Percentiles rank a stretch among this genome's conserved stretches.
Evolutionary conservation across 2,888 invertebrate genomes (phyloP).

Genomic region (Archips xylosteana): DNA sequence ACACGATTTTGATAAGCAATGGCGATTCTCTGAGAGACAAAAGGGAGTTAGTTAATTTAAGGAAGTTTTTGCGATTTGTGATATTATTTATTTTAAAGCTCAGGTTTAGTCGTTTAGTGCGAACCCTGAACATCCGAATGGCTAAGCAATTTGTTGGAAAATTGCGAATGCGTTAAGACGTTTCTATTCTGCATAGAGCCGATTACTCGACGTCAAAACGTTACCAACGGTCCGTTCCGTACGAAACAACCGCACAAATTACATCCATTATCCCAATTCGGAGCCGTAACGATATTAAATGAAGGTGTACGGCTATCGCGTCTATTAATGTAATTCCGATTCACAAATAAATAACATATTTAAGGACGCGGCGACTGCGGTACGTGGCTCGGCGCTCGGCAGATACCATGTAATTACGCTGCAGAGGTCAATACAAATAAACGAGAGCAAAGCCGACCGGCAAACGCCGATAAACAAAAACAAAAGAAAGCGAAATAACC

Average conservation of each 20-base stretch:
- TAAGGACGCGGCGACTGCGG: conserved; percentile 68
- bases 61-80: not conserved
- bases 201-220: conserved; percentile 51
- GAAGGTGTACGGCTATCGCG: conserved; percentile 75
- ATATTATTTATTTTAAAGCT: not conserved
- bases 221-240: conserved; percentile 47
- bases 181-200: conserved; percentile 60
- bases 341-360: conserved; percentile 83
- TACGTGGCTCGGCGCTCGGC: conserved; percentile 70
- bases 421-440: conserved; percentile 83
- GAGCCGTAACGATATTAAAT: conserved; percentile 81
- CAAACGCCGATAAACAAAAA: conserved; percentile 73
- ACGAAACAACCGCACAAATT: conserved; percentile 68
- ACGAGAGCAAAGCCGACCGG: conserved; percentile 56
- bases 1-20: not conserved
- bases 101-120: conserved; percentile 7
- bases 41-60: not conserved
- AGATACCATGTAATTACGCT: conserved; percentile 76
- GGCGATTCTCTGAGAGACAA: not conserved
- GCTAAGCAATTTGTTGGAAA: conserved; percentile 65
- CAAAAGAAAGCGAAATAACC: conserved; percentile 81
- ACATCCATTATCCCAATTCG: conserved; percentile 77
- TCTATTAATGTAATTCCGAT: conserved; percentile 82
- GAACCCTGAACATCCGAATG: conserved; percentile 50
- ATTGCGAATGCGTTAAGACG: conserved; percentile 56